Evolutionary conservation across 2,113 vertebrate species (phyloP), one percentile per base, ranked within the genome.

Genomic region (Caracal caracal): DNA sequence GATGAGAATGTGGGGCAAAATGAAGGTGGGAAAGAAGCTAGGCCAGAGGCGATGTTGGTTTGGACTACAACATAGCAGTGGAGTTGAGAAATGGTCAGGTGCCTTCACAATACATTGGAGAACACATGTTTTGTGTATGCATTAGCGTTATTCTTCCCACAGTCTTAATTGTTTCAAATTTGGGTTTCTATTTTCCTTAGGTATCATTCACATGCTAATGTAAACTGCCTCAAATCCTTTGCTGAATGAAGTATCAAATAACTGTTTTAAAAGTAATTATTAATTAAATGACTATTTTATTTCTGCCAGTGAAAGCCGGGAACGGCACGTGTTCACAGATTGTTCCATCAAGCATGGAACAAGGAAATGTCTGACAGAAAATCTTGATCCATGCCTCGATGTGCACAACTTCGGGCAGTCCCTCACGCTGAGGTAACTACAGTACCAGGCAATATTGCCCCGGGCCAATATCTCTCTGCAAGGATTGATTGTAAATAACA

Each of bases 191-290:
- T 73, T 96, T 81, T 85, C 37, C 47, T 73, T 43, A 75, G 16
- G 40, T 80, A 47, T 66, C 17, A 88, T 75, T 88, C 49, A 80
- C 35, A n/a, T 75, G 56, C 40, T 95, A 37, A 76, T 81, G 4
- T 37, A 70, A 93, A 78, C 10, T 16, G 30, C 22, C 56, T 96
- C 33, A 93, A 93, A 80, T 68, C 9, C 73, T 95, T 93, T 30
- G 7, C 26, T 68, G 35, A 92, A 68, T 85, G 71, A 85, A 84
- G 26, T 75, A 26, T 63, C 19, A 91, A 93, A 37, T 79, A 91
- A 88, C 53, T 88, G 16, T 28, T 89, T 92, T 80, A 16, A 35
- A 94, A 95, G 61, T 53, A 68, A 76, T 47, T n/a, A 71, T 33
- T 53, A 65, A 89, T 70, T 49, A 59, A 81, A 71, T 92, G 70